These are phyloP conservation scores for Aramus guarauna DNA, from an alignment of 2,113 vertebrate genomes.

Conservation along the genomic window DNA sequence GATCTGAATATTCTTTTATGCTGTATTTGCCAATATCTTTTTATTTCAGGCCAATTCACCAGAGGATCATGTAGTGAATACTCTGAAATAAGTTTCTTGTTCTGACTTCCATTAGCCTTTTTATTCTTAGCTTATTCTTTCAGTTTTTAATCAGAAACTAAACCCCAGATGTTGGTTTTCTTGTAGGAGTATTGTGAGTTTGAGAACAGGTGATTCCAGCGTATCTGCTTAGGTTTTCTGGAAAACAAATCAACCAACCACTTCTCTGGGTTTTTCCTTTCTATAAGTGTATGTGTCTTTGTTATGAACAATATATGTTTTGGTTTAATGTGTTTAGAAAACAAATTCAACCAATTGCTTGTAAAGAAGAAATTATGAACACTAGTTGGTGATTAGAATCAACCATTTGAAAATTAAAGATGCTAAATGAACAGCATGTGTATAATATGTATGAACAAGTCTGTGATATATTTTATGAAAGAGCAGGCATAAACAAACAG, in stretches of 20 bases:
- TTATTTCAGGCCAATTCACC: slow-evolving; percentile 44
- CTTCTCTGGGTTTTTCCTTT: neutral
- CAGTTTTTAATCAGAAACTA: neutral
- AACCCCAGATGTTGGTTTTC: neutral
- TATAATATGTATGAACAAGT: neutral
- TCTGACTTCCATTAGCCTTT: neutral
- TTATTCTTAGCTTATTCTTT: slow-evolving; percentile 35
- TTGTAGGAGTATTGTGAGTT: neutral
- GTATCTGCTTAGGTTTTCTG: slow-evolving; percentile 6
- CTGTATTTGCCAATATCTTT: slow-evolving; percentile 1
- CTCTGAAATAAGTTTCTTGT: slow-evolving; percentile 29
- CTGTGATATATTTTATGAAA: neutral
- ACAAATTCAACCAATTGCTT: neutral
- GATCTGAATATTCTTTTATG: neutral
- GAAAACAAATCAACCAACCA: neutral
- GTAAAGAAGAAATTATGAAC: neutral
- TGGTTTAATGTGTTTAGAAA: neutral
- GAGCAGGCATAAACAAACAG: neutral
- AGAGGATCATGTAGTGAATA: neutral
- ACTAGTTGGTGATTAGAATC: neutral
- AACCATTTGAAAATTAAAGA: neutral
- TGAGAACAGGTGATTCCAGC: slow-evolving; percentile 19
- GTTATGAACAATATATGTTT: neutral
- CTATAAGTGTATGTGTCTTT: neutral
- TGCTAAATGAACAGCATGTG: neutral